Percentiles rank a stretch among this genome's conserved stretches.
Evolutionary conservation across 2,888 invertebrate species (phyloP).

Genomic region (Ischnura elegans): DNA sequence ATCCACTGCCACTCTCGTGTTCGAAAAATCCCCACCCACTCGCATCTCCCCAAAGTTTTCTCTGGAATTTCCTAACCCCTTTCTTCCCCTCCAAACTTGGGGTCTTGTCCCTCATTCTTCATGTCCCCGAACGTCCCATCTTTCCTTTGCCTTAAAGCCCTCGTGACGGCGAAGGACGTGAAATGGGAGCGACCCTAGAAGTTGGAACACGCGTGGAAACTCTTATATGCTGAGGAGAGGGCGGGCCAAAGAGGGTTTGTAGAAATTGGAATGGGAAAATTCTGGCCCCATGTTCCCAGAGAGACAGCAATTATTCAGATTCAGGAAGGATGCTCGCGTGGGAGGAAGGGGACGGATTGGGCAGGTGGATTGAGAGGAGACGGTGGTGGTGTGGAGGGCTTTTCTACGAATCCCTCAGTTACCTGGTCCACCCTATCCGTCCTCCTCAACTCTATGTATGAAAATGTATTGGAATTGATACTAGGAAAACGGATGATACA

Average conservation of each 20-base stretch:
- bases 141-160: not conserved
- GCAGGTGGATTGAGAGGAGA: not conserved
- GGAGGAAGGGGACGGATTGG: not conserved
- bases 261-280: conserved; percentile 9
- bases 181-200: not conserved
- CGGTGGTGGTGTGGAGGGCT: not conserved
- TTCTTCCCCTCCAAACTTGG: not conserved
- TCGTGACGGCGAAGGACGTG: not conserved
- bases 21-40: not conserved
- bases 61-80: not conserved
- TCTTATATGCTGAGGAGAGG: not conserved
- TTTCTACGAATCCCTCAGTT: not conserved
- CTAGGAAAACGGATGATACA: too few species aligned
- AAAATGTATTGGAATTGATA: too few species aligned
- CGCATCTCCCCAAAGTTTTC: not conserved
- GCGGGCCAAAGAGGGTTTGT: not conserved
- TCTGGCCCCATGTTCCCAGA: not conserved
- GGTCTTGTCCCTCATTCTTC: not conserved
- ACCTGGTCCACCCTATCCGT: not conserved
- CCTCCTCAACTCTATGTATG: not conserved
- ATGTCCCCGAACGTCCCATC: not conserved
- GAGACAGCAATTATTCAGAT: conserved; percentile 27
- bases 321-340: not conserved
- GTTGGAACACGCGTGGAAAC: not conserved
- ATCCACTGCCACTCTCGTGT: too few species aligned